phyloP scores from a whole-genome alignment of 2,888 invertebrate genomes.

The Lissocephala sabroskyi region DNA sequence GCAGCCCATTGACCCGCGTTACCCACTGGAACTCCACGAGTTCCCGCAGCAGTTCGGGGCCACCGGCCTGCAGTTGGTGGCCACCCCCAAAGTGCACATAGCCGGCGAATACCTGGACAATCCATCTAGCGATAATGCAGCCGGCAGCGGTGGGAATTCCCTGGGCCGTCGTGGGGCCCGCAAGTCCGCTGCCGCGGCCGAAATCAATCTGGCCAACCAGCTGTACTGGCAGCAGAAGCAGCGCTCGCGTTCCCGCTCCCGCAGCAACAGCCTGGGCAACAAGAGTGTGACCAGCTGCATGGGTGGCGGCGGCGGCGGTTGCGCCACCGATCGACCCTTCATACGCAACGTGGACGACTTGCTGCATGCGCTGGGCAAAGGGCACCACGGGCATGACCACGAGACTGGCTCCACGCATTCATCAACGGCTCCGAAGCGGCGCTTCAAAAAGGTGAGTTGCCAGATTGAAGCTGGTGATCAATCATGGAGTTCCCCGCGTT shows the following conservation, averaged over 20 bases:
- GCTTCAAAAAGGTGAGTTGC: constrained; percentile 65
- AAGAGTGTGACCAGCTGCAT: constrained; percentile 47
- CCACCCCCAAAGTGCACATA: constrained; percentile 68
- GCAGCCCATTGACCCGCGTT: constrained; percentile 69
- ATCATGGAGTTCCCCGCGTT: constrained; percentile 22
- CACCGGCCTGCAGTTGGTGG: constrained; percentile 62
- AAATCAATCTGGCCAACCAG: constrained; percentile 68
- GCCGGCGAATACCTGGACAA: constrained; percentile 67
- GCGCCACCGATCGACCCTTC: constrained; percentile 39
- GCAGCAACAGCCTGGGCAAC: constrained; percentile 67
- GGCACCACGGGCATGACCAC: constrained; percentile 31
- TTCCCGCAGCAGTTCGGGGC: constrained; percentile 68
- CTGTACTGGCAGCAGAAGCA: constrained; percentile 68
- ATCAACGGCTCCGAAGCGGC: constrained; percentile 57
- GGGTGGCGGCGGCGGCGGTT: constrained; percentile 17
- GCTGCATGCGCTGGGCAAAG: constrained; percentile 57
- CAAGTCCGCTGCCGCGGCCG: constrained; percentile 60
- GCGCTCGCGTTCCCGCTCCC: constrained; percentile 47
- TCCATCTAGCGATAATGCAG: constrained; percentile 35
- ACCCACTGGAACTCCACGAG: constrained; percentile 68
- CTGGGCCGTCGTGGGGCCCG: constrained; percentile 48
- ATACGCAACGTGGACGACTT: constrained; percentile 70
- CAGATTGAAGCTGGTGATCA: constrained; percentile 19
- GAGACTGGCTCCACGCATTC: constrained; percentile 58
- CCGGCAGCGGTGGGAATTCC: constrained; percentile 12